Conservation (phyloP, 2,113 vertebrate species). For the Rhinopithecus roxellana region DNA sequence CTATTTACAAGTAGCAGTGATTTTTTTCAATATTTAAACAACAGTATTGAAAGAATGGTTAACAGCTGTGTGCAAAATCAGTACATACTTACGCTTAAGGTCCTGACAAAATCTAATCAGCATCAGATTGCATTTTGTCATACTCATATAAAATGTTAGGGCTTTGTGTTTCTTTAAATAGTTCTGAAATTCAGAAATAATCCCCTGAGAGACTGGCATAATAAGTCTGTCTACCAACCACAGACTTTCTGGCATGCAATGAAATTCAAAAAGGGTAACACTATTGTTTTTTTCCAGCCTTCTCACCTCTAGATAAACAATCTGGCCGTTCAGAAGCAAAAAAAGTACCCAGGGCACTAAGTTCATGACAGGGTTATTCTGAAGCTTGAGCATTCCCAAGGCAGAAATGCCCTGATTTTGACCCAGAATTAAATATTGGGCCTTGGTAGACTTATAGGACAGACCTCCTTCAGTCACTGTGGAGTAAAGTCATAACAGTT, state of each 20-base stretch:
- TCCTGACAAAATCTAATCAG: slow-evolving; percentile 33
- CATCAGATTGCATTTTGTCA: slow-evolving; percentile 18
- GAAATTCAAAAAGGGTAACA: slow-evolving; percentile 22
- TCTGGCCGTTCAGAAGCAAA: slow-evolving; percentile 40
- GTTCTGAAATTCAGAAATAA: slow-evolving; percentile 37
- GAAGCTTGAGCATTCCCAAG: not conserved
- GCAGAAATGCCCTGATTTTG: not conserved
- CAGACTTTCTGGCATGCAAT: not conserved
- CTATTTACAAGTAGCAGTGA: not conserved
- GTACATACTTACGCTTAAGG: not conserved
- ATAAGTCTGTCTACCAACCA: not conserved
- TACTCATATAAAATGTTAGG: not conserved
- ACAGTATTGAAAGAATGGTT: not conserved
- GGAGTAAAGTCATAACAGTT: not conserved
- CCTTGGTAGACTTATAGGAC: not conserved
- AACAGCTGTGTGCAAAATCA: not conserved
- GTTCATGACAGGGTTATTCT: slow-evolving; percentile 45
- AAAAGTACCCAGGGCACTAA: not conserved
- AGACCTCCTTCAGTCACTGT: not conserved
- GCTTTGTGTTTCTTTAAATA: slow-evolving; percentile 31
- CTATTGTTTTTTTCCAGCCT: slow-evolving; percentile 38
- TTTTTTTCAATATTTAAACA: slow-evolving; percentile 1
- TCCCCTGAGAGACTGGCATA: not conserved
- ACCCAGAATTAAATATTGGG: not conserved
- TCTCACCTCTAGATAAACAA: slow-evolving; percentile 28